Conservation (phyloP, 2,888 invertebrate genomes). For the Philereme transversata region DNA sequence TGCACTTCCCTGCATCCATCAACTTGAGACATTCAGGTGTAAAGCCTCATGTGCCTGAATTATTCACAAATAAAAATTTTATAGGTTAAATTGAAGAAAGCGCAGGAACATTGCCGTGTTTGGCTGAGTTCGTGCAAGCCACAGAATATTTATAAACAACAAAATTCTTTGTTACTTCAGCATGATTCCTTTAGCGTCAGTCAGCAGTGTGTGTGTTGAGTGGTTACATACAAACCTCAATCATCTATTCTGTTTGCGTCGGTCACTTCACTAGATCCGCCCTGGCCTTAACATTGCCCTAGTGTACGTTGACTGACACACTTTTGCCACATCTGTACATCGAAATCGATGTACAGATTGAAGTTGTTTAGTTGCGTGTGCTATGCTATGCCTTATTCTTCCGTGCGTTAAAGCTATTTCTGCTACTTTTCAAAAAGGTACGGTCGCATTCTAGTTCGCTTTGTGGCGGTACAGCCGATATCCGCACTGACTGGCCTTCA, state of each 20-base stretch:
- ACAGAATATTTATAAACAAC: too few species aligned
- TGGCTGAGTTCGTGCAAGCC: too few species aligned
- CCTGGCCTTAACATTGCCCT: background rate
- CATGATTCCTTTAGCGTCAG: too few species aligned
- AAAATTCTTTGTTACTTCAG: too few species aligned
- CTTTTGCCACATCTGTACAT: background rate
- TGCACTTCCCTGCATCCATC: too few species aligned
- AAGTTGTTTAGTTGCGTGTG: background rate
- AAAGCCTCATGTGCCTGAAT: too few species aligned
- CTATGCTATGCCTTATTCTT: constrained; percentile 2
- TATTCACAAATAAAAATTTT: too few species aligned
- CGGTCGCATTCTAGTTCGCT: background rate
- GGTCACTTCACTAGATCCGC: background rate
- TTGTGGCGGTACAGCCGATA: constrained; percentile 50
- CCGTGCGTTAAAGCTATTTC: background rate
- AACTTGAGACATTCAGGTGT: too few species aligned
- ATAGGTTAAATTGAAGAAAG: too few species aligned
- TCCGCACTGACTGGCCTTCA: constrained; percentile 68
- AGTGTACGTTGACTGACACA: background rate
- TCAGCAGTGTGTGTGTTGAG: too few species aligned
- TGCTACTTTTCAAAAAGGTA: constrained; percentile 40
- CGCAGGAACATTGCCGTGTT: too few species aligned
- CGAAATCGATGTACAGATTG: background rate
- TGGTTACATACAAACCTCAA: background rate
- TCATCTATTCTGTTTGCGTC: background rate